A percentile compares a stretch with the other conserved stretches of the same genome.
These are phyloP conservation scores for Ptilonorhynchus violaceus DNA, from an alignment of 2,113 vertebrate genomes.

Conservation along the genomic window DNA sequence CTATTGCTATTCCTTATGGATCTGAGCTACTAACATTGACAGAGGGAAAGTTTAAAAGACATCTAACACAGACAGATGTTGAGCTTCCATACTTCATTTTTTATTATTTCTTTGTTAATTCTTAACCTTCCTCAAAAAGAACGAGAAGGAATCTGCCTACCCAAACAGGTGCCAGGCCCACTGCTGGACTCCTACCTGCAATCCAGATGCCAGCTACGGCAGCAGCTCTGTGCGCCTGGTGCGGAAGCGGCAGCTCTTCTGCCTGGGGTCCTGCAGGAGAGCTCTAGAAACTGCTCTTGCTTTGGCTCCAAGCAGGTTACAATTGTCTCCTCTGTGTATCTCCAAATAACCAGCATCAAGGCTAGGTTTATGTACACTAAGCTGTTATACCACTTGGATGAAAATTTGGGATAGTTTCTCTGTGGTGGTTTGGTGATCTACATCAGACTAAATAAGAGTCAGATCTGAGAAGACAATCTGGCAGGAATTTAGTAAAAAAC, in stretches of 20 bases:
- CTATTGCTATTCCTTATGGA: not conserved
- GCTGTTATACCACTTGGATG: not conserved
- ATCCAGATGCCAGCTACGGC: not conserved
- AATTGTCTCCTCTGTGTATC: not conserved
- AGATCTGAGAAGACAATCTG: not conserved
- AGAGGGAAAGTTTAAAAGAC: not conserved
- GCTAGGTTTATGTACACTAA: not conserved
- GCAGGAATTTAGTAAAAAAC: not conserved
- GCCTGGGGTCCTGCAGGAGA: not conserved
- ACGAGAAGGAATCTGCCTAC: not conserved
- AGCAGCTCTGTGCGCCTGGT: not conserved
- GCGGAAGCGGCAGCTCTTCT: not conserved
- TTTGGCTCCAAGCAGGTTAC: not conserved
- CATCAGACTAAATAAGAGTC: not conserved
- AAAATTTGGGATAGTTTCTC: not conserved
- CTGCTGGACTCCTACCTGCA: not conserved
- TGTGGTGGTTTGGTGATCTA: not conserved
- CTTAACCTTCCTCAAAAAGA: not conserved
- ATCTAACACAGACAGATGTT: not conserved
- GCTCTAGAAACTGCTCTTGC: not conserved
- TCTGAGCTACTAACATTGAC: not conserved
- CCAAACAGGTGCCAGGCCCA: not conserved
- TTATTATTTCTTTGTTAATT: constrained; percentile 2
- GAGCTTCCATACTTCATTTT: not conserved
- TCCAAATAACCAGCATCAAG: not conserved